These are phyloP conservation scores for Plagiodera versicolora DNA, from an alignment of 2,888 invertebrate species.

Conservation along the genomic window DNA sequence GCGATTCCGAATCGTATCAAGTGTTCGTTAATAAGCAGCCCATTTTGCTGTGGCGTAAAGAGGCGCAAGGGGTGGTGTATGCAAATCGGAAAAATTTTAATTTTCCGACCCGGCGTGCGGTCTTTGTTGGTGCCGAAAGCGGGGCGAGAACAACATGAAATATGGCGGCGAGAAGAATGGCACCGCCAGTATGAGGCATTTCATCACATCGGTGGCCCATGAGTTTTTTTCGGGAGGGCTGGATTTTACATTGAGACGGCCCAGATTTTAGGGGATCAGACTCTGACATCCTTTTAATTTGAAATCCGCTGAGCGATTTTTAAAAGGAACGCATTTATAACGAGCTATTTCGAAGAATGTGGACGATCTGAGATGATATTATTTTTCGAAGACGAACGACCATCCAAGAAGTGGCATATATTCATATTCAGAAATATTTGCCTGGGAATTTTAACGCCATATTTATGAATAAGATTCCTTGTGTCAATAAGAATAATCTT, in stretches of 20 bases:
- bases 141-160: constrained; percentile 30
- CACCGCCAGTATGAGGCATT: constrained; percentile 5
- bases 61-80: constrained; percentile 35
- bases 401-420: no score
- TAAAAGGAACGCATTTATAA: no score
- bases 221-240: neutral
- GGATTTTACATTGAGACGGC: neutral
- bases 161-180: constrained; percentile 29
- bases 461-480: no score
- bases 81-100: constrained; percentile 42
- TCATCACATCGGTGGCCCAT: neutral
- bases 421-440: no score
- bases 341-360: no score
- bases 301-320: no score
- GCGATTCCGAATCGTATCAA: constrained; percentile 29
- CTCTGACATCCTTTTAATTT: no score
- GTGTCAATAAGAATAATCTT: no score
- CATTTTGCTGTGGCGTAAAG: constrained; percentile 17
- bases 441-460: no score
- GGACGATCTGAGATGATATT: no score
- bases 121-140: constrained; percentile 34
- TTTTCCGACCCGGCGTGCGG: constrained; percentile 33
- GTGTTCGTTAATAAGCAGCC: constrained; percentile 31
- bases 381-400: no score
- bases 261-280: no score